Evolutionary conservation across 2,113 vertebrate genomes (phyloP), one percentile per base, ranked within the genome.

Genomic region (Pollimyrus isidori): DNA sequence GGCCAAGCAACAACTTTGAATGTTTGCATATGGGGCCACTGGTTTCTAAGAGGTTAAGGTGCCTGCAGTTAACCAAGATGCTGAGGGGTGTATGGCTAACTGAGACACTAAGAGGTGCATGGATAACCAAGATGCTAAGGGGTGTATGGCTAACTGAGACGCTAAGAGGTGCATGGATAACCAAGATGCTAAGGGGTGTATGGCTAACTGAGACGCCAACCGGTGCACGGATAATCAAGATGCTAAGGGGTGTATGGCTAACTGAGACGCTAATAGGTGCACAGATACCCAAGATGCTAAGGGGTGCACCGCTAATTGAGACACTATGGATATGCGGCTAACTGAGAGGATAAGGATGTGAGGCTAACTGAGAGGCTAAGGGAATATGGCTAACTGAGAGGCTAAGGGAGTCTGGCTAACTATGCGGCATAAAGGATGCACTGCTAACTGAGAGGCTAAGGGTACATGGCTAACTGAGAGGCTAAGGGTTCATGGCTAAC

Each of bases 281-380:
- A 7, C 3, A 2, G 49, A 9, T 50, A 50, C 13, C 49, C 1
- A 1, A 15, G 49, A 50, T 0, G 49, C 2, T 50, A 50, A 50
- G 49, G 49, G 11, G 52, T 19, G 52, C 1, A 46, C 19, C 0
- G 53, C 19, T 56, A 56, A 56, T 19, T 21, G 53, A 56, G 53
- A 56, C 0, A 19, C 0, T 53, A 58, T 0, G 56, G 21, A 4
- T 5, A 0, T 1, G 0, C 1, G 5, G 21, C 58, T 26, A 62
- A 62, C 21, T 23, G 7, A 62, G 21, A 62, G 6, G 21, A 1
- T 62, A 62, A 2, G 2, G 58, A n/a, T n/a, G n/a, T n/a, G n/a
- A n/a, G 23, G 7, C 23, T 62, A 62, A 2, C 56, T 7, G 56
- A 62, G 58, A 62, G 21, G 53, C 53, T 23, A 35, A 10, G 56